Conservation (phyloP, 2,888 invertebrate species). For the Drosophila diplacantha region DNA sequence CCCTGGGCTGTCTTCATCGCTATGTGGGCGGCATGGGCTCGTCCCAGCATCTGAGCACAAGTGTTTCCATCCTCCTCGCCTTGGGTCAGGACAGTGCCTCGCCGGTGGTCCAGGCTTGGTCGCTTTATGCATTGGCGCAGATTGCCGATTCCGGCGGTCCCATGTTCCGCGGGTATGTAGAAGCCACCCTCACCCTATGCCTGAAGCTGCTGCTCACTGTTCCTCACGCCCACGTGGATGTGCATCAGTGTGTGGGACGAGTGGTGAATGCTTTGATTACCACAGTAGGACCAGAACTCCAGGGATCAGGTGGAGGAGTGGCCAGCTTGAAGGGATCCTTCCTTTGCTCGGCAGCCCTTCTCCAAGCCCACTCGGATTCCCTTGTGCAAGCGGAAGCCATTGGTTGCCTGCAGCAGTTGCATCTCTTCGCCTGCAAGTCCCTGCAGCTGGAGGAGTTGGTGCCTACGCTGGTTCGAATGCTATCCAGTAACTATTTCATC, state of each 20-base stretch:
- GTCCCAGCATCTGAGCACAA: slow-evolving; percentile 94
- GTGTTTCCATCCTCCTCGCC: slow-evolving; percentile 95
- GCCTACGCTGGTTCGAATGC: slow-evolving; percentile 91
- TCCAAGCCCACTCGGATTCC: slow-evolving; percentile 93
- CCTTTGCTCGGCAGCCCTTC: slow-evolving; percentile 95
- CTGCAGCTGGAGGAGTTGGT: slow-evolving; percentile 95
- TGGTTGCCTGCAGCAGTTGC: slow-evolving; percentile 96
- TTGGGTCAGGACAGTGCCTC: slow-evolving; percentile 95
- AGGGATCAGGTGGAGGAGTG: slow-evolving; percentile 86
- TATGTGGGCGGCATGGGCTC: slow-evolving; percentile 98
- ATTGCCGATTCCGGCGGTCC: slow-evolving; percentile 99
- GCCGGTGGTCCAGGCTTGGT: slow-evolving; percentile 98
- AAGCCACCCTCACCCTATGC: slow-evolving; percentile 93
- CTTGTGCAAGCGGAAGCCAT: slow-evolving; percentile 95
- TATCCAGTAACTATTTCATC: slow-evolving; percentile 92
- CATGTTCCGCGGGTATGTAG: slow-evolving; percentile 98
- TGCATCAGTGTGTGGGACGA: slow-evolving; percentile 95
- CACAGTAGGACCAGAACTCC: slow-evolving; percentile 98
- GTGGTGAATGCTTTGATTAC: slow-evolving; percentile 96
- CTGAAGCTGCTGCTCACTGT: slow-evolving; percentile 92
- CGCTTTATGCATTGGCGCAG: slow-evolving; percentile 94
- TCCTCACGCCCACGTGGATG: slow-evolving; percentile 93
- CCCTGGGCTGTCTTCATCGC: slow-evolving; percentile 96
- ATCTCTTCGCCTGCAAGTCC: slow-evolving; percentile 97
- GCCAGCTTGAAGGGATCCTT: slow-evolving; percentile 88